Evolutionary conservation across 2,113 vertebrate genomes (phyloP), one percentile per base, ranked within the genome.

Genomic region (Panthera uncia): DNA sequence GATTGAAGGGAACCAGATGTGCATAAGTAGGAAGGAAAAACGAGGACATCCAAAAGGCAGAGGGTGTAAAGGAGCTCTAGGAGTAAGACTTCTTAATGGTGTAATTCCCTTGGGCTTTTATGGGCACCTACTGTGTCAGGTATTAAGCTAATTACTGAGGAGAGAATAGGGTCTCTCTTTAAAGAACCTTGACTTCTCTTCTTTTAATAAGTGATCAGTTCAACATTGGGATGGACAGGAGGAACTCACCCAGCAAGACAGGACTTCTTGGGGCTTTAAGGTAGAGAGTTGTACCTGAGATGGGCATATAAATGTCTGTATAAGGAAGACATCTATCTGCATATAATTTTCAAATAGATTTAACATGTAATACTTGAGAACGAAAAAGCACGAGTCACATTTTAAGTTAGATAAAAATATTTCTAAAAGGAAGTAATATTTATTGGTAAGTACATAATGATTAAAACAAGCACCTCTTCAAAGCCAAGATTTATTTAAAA

Each of bases 401-500:
- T 92, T 92, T 95, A 92, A 89, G 57, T 31, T 66, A 78, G 50
- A 65, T 50, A 88, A 89, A 82, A 95, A 66, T 78, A n/a, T 89
- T 80, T 92, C 80, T 96, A 38, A 84, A 94, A 50, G n/a, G 12
- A 90, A 79, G 5, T 78, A 65, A 86, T 73, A 5, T 95, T 94
- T 66, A 79, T 31, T 87, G 23, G 33, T 55, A 69, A 94, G 81
- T 92, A 33, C 89, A 41, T 81, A 57, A 1, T 86, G 82, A 50
- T n/a, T 31, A 29, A 84, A 91, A 94, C 31, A 69, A 52, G 33
- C 10, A 14, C 68, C 57, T 89, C 48, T 90, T 89, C 76, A 88
- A 63, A 95, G 12, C 66, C 96, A 69, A 78, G 27, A 55, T 86
- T 71, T 95, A 79, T 95, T 83, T 95, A n/a, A 91, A 45, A 94